These are phyloP conservation scores for Cephalopholis sonnerati DNA, from an alignment of 2,113 vertebrate genomes.

Conservation along the genomic window DNA sequence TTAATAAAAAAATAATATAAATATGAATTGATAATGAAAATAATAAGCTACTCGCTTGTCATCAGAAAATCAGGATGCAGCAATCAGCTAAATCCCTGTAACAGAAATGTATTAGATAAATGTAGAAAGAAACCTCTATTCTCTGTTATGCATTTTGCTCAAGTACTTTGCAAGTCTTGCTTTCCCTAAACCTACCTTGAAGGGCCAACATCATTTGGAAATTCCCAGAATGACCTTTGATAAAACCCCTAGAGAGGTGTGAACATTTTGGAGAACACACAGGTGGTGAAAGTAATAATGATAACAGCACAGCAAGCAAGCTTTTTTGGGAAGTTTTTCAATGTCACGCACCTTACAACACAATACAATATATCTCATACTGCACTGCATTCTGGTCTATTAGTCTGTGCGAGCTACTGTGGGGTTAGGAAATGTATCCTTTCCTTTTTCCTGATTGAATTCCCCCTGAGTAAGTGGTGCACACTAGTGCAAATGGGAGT, in stretches of 20 bases:
- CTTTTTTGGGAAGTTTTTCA: not conserved
- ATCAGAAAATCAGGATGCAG: not conserved
- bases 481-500: not conserved
- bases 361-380: not conserved
- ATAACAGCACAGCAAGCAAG: not conserved
- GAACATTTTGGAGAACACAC: slow-evolving; percentile 1
- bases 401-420: not conserved
- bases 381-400: not conserved
- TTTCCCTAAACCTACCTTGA: not conserved
- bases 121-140: not conserved
- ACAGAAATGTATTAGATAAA: not conserved
- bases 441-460: not conserved
- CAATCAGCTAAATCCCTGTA: not conserved
- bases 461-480: not conserved
- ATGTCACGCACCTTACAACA: not conserved
- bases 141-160: not conserved
- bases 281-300: not conserved
- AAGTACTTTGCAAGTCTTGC: not conserved
- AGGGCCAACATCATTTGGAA: slow-evolving; percentile 1
- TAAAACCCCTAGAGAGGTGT: not conserved
- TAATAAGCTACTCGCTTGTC: not conserved
- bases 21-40: not conserved
- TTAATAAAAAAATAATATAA: not conserved
- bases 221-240: slow-evolving; percentile 9
- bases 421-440: not conserved